phyloP scores from a whole-genome alignment of 2,113 vertebrate genomes.

The Brachyistius frenatus region DNA sequence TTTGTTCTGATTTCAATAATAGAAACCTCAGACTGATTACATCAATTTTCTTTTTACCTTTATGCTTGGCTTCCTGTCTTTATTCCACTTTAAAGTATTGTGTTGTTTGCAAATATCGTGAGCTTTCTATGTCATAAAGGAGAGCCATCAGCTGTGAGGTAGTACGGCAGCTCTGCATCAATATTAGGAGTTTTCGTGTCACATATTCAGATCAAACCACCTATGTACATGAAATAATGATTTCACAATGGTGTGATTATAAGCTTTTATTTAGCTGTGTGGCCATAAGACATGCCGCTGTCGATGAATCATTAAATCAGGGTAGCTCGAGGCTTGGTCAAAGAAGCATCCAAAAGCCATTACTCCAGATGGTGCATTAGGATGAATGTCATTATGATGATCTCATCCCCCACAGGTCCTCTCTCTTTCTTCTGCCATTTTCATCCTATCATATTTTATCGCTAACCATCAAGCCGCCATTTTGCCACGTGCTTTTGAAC shows the following conservation, averaged over 20 bases:
- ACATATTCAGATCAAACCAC: background rate
- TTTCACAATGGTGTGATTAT: constrained; percentile 52
- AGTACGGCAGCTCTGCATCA: background rate
- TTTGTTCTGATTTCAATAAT: background rate
- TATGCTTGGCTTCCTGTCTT: no score
- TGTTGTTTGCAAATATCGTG: background rate
- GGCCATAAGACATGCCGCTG: constrained; percentile 46
- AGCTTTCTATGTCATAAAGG: background rate
- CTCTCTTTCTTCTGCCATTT: constrained; percentile 39
- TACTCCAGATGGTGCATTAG: constrained; percentile 78
- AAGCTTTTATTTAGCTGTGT: constrained; percentile 58
- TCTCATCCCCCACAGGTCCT: constrained; percentile 71
- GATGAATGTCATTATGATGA: constrained; percentile 72
- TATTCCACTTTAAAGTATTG: no score
- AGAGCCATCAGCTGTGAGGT: no score
- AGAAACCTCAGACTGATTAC: background rate
- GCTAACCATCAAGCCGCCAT: constrained; percentile 24
- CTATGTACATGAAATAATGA: constrained; percentile 35
- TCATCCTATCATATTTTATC: constrained; percentile 53
- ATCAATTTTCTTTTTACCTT: no score
- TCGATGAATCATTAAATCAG: constrained; percentile 77
- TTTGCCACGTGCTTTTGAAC: constrained; percentile 23
- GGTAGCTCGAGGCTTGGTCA: constrained; percentile 69
- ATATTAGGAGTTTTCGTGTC: background rate
- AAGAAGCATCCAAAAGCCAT: constrained; percentile 70